phyloP scores from a whole-genome alignment of 2,797 vertebrate genomes.

The Valencia hispanica region DNA sequence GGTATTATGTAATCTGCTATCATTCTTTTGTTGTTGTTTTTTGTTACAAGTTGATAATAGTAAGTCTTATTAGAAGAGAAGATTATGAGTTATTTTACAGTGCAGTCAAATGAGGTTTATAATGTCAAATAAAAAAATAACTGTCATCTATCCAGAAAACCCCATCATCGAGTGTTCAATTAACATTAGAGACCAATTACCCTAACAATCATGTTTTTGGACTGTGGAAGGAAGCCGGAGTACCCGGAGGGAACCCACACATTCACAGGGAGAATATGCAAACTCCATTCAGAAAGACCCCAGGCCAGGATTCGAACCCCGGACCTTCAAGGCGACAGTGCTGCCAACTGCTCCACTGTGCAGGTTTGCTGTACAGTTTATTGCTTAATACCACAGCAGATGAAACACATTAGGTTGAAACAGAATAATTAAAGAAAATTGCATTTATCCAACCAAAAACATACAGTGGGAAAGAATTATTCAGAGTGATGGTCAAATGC shows the following conservation, averaged over 20 bases:
- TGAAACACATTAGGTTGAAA: not conserved
- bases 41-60: not conserved
- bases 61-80: not conserved
- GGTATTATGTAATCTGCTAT: not conserved
- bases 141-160: not conserved
- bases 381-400: not conserved
- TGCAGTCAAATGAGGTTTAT: not conserved
- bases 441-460: not conserved
- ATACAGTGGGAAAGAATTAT: not conserved
- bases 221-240: too few relatives aligned
- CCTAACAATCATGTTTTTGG: too few relatives aligned
- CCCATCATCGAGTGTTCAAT: not conserved
- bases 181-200: too few relatives aligned
- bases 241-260: too few relatives aligned
- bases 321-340: too few relatives aligned
- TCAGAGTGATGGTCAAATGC: not conserved
- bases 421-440: too few relatives aligned
- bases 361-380: not conserved
- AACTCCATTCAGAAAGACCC: too few relatives aligned
- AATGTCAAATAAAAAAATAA: not conserved
- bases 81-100: not conserved
- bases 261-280: too few relatives aligned
- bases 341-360: too few relatives aligned
- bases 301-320: too few relatives aligned
- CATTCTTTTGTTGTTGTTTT: too few relatives aligned